phyloP scores from a whole-genome alignment of 2,113 vertebrate genomes.

The Glareola pratincola region DNA sequence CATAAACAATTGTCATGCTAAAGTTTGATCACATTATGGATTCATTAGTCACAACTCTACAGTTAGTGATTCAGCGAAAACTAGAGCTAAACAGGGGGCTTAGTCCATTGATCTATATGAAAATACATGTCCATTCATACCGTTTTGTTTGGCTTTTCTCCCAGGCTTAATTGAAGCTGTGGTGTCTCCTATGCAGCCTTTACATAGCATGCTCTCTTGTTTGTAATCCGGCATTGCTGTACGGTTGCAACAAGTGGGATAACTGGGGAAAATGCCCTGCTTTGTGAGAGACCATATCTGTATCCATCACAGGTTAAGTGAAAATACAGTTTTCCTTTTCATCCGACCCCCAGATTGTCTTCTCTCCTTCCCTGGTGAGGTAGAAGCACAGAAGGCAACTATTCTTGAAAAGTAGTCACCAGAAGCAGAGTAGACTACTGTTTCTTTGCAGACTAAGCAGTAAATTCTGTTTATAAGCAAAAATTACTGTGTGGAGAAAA shows the following conservation, averaged over 20 bases:
- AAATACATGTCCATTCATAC: background rate
- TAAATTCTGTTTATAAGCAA: background rate
- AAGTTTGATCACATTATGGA: background rate
- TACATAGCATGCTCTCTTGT: background rate
- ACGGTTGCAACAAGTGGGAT: background rate
- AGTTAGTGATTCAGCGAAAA: background rate
- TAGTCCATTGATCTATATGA: background rate
- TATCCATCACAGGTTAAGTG: background rate
- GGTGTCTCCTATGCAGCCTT: background rate
- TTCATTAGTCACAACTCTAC: background rate
- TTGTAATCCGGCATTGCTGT: background rate
- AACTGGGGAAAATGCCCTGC: background rate
- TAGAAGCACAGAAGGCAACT: background rate
- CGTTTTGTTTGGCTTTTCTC: background rate
- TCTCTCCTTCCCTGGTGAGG: background rate
- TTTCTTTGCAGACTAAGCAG: background rate
- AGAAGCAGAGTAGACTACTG: background rate
- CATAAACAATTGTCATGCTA: background rate
- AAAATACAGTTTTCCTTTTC: background rate
- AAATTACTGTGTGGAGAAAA: background rate
- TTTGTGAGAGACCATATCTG: background rate
- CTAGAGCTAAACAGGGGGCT: background rate
- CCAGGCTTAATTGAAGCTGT: background rate
- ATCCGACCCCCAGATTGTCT: rapidly evolving
- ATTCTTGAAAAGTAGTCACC: background rate